Conservation (phyloP, 2,113 vertebrate species). For the Phrynosoma blainvillii region DNA sequence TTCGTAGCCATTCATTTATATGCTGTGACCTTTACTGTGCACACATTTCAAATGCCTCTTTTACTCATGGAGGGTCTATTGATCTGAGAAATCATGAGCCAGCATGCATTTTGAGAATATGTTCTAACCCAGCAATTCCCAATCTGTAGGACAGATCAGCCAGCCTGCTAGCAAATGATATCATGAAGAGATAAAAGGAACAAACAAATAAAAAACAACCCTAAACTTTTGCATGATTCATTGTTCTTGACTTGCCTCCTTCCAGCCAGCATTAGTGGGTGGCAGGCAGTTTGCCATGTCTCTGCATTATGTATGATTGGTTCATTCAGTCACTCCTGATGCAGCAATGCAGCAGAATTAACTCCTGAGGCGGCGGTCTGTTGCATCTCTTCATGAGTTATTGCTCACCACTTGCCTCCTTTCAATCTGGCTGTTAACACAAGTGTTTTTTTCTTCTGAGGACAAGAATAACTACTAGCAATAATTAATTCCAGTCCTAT, state of each 20-base stretch:
- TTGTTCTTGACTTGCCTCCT: not conserved
- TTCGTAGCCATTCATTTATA: not conserved
- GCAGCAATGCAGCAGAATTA: not conserved
- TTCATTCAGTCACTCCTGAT: not conserved
- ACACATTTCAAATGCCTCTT: not conserved
- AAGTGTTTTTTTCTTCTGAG: not conserved
- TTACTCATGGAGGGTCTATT: not conserved
- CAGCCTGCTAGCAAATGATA: not conserved
- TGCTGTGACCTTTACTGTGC: not conserved
- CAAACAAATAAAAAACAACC: no score
- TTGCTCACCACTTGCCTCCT: not conserved
- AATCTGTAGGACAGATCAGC: not conserved
- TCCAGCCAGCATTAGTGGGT: not conserved
- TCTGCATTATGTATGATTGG: not conserved
- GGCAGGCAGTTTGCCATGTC: not conserved
- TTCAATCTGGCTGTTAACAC: not conserved
- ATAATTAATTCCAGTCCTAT: not conserved
- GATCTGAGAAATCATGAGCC: rapidly evolving
- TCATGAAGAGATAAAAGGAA: no score
- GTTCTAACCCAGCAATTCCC: not conserved
- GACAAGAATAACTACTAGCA: not conserved
- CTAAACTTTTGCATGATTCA: not conserved
- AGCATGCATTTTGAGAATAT: not conserved
- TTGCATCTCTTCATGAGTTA: not conserved
- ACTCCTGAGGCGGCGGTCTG: no score